Conservation (phyloP, 2,797 vertebrate genomes). For the Darevskia nairensis region DNA sequence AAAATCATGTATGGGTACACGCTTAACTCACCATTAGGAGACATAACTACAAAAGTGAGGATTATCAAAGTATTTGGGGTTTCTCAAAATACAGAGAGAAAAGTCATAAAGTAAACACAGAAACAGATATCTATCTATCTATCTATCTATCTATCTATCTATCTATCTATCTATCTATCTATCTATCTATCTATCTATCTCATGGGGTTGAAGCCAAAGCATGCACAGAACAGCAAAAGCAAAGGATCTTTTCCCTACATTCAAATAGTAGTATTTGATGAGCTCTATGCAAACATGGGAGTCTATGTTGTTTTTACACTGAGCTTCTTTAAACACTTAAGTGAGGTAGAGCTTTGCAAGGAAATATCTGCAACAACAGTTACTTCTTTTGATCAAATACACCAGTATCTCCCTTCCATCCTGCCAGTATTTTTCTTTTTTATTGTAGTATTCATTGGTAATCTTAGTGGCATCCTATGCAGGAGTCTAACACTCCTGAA, state of each 20-base stretch:
- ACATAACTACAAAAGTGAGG: neutral
- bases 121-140: neutral
- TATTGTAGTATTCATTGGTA: neutral
- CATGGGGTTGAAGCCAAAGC: neutral
- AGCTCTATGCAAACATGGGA: neutral
- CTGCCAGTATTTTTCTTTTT: neutral
- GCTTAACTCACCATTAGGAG: neutral
- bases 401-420: neutral
- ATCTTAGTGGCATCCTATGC: neutral
- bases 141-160: too few species aligned
- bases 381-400: neutral
- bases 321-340: neutral
- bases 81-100: neutral
- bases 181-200: too few species aligned
- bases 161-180: too few species aligned
- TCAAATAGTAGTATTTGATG: neutral
- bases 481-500: neutral
- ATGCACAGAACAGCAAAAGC: neutral
- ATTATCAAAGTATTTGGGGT: neutral
- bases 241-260: neutral
- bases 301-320: neutral
- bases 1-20: neutral
- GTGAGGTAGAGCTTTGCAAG: neutral
- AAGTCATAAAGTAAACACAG: constrained; percentile 20
- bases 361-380: neutral